Conservation (phyloP, 2,888 invertebrate species). For the Tetanocera ferruginea region DNA sequence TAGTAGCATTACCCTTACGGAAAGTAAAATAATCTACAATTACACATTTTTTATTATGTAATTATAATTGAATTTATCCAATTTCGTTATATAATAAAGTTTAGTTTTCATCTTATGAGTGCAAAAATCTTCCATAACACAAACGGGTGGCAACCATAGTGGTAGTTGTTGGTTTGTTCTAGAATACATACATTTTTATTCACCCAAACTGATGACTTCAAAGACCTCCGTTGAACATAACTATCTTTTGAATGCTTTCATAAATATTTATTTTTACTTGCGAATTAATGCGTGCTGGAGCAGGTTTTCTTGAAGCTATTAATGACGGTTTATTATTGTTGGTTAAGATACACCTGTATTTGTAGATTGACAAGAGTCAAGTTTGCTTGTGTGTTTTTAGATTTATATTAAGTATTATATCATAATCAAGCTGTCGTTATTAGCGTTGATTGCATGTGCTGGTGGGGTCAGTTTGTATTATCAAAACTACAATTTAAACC, state of each 20-base stretch:
- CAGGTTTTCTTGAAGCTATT: background rate
- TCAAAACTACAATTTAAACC: slow-evolving; percentile 10
- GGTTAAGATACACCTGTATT: background rate
- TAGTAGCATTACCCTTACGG: no score
- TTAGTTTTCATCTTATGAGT: no score
- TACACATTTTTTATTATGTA: no score
- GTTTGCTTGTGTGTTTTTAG: background rate
- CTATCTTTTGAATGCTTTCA: background rate
- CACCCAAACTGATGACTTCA: background rate
- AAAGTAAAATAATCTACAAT: no score
- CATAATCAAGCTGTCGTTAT: background rate
- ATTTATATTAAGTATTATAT: background rate
- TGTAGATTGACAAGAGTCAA: background rate
- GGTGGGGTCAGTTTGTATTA: slow-evolving; percentile 15
- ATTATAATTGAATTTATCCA: no score
- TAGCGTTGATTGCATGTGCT: background rate
- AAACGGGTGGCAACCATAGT: background rate
- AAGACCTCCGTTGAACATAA: background rate
- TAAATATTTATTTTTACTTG: background rate
- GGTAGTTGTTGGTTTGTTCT: background rate
- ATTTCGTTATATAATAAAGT: no score
- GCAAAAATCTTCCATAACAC: background rate
- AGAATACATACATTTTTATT: background rate
- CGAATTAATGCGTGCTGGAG: background rate
- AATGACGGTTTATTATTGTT: background rate